phyloP scores from a whole-genome alignment of 2,888 invertebrate species.

The Mythimna vitellina region DNA sequence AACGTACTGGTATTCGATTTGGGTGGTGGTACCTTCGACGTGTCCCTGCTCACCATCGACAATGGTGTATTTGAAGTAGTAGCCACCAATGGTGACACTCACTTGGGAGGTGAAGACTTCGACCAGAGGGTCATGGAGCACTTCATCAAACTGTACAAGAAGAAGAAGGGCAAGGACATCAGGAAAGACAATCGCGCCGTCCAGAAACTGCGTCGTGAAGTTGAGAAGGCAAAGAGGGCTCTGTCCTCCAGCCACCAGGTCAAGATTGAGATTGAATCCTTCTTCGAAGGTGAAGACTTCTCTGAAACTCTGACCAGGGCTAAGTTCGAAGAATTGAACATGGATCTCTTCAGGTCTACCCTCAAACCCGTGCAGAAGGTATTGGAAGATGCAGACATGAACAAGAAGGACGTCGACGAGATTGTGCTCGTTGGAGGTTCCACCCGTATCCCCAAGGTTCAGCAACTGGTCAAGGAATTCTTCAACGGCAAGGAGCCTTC shows the following conservation, averaged over 20 bases:
- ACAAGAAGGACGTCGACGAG: constrained; percentile 99
- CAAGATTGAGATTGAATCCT: constrained; percentile 99
- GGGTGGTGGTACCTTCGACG: constrained; percentile 99
- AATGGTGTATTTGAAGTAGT: constrained; percentile 99
- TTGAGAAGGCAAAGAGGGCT: constrained; percentile 99
- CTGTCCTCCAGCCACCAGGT: constrained; percentile 98
- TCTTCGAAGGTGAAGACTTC: constrained; percentile 99
- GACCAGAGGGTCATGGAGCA: constrained; percentile 99
- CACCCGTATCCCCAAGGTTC: constrained; percentile 99
- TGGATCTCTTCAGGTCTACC: constrained; percentile 97
- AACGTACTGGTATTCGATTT: constrained; percentile 99
- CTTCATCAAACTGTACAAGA: constrained; percentile 99
- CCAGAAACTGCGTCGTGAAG: constrained; percentile 98
- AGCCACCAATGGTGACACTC: constrained; percentile 98
- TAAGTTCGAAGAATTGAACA: constrained; percentile 99
- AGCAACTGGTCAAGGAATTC: constrained; percentile 97
- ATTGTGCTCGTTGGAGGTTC: constrained; percentile 99
- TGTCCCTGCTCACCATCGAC: constrained; percentile 99
- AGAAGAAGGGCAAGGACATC: constrained; percentile 99
- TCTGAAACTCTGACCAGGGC: constrained; percentile 99
- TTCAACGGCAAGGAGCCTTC: constrained; percentile 99
- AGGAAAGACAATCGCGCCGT: constrained; percentile 98
- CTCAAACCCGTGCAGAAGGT: constrained; percentile 98
- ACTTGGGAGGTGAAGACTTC: constrained; percentile 99
- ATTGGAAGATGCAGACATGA: constrained; percentile 99